These are phyloP conservation scores for Hydraecia micacea DNA, from an alignment of 2,888 invertebrate genomes.

Conservation along the genomic window DNA sequence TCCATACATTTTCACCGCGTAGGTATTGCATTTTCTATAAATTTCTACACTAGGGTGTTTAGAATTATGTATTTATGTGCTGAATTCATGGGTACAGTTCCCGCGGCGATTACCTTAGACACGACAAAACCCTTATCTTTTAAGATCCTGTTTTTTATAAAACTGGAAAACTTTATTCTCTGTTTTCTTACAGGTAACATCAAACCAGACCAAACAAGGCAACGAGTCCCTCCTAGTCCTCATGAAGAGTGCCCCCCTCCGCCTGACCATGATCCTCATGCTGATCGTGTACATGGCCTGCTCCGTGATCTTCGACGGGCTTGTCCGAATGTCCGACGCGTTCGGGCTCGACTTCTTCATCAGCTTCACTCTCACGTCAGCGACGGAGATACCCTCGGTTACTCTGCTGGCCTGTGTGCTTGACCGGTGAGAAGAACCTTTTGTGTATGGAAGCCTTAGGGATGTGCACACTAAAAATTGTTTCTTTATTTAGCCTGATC, in stretches of 20 bases:
- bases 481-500: neutral
- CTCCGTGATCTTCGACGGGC: slow-evolving; percentile 85
- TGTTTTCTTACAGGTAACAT: slow-evolving; percentile 71
- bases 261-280: slow-evolving; percentile 78
- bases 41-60: too few species aligned
- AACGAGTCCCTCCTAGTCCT: slow-evolving; percentile 79
- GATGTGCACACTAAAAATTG: too few species aligned
- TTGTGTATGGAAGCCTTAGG: neutral
- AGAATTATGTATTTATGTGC: too few species aligned
- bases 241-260: slow-evolving; percentile 77
- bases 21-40: too few species aligned
- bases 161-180: neutral
- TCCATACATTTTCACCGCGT: too few species aligned
- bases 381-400: slow-evolving; percentile 86
- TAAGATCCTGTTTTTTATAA: too few species aligned
- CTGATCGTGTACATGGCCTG: slow-evolving; percentile 83
- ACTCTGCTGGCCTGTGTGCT: slow-evolving; percentile 81
- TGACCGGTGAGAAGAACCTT: slow-evolving; percentile 76
- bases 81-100: too few species aligned
- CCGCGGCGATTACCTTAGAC: too few species aligned
- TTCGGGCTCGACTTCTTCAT: slow-evolving; percentile 87
- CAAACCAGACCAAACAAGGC: slow-evolving; percentile 73
- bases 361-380: slow-evolving; percentile 85
- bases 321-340: slow-evolving; percentile 86
- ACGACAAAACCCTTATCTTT: too few species aligned